These are phyloP conservation scores for Prosapia bicincta DNA, from an alignment of 2,888 invertebrate genomes.

Conservation along the genomic window DNA sequence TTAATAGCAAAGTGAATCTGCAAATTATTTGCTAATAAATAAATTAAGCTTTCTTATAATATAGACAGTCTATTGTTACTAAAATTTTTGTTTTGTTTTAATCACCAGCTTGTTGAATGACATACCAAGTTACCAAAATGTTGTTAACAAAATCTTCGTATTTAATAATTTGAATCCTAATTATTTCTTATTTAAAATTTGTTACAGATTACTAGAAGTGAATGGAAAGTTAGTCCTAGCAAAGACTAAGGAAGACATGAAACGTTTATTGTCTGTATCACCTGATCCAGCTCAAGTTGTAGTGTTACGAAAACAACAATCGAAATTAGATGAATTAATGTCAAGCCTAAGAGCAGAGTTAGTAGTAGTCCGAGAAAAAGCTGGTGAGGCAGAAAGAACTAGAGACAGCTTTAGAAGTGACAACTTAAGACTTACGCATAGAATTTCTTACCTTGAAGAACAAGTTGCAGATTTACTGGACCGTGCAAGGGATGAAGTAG, in stretches of 20 bases:
- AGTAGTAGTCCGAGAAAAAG: constrained; percentile 55
- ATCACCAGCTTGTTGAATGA: too few species aligned
- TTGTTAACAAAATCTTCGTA: too few species aligned
- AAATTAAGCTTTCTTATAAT: too few species aligned
- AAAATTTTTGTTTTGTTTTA: too few species aligned
- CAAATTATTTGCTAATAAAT: too few species aligned
- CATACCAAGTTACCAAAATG: too few species aligned
- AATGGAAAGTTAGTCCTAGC: constrained; percentile 72
- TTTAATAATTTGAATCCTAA: too few species aligned
- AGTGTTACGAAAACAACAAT: constrained; percentile 49
- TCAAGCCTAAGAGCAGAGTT: constrained; percentile 55
- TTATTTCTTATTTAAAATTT: too few species aligned
- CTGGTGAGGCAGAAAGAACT: constrained; percentile 60
- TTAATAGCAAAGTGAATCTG: too few species aligned
- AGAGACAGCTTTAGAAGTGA: constrained; percentile 65
- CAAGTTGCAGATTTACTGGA: constrained; percentile 60
- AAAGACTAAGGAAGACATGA: constrained; percentile 63
- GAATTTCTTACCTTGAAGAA: constrained; percentile 86
- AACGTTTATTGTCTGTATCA: constrained; percentile 59
- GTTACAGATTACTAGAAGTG: constrained; percentile 68
- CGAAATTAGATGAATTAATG: constrained; percentile 35
- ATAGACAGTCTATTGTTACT: too few species aligned
- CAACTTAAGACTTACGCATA: constrained; percentile 79
- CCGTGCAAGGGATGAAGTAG: constrained; percentile 31
- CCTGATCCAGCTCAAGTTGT: constrained; percentile 63